Evolutionary conservation across 2,888 invertebrate genomes (phyloP).

Genomic region (Glyphotaelius pellucidus): DNA sequence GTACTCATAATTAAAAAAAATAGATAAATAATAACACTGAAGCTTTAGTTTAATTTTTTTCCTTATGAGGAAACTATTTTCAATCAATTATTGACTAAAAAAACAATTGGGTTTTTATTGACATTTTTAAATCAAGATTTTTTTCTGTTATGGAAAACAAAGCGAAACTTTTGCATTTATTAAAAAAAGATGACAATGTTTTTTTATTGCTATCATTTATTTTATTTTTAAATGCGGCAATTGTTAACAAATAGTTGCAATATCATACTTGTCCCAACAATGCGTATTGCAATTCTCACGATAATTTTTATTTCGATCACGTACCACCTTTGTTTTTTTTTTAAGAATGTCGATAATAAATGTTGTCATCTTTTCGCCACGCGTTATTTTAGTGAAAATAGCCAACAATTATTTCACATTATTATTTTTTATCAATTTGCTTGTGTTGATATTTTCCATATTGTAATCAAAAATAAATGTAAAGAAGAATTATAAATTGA

Average conservation of each 20-base stretch:
- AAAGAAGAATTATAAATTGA: neutral
- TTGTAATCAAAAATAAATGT: neutral
- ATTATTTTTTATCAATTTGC: neutral
- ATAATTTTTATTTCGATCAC: no score
- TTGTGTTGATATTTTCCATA: neutral
- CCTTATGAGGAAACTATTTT: neutral
- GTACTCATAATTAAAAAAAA: no score
- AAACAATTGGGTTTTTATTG: neutral
- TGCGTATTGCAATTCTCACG: neutral
- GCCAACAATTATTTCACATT: neutral
- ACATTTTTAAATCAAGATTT: neutral
- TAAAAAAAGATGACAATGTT: neutral
- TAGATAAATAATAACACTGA: no score
- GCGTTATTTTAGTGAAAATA: neutral
- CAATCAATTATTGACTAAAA: neutral
- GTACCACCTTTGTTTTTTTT: neutral
- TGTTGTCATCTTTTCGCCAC: conserved; percentile 9
- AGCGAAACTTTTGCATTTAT: neutral
- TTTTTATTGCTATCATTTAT: neutral
- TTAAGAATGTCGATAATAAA: neutral
- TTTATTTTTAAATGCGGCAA: neutral
- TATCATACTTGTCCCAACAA: neutral
- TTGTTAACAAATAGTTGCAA: neutral
- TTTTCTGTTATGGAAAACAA: neutral
- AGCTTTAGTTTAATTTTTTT: no score